phyloP scores from a whole-genome alignment of 92 coral and sea anemone species.

The Galaxea fascicularis region DNA sequence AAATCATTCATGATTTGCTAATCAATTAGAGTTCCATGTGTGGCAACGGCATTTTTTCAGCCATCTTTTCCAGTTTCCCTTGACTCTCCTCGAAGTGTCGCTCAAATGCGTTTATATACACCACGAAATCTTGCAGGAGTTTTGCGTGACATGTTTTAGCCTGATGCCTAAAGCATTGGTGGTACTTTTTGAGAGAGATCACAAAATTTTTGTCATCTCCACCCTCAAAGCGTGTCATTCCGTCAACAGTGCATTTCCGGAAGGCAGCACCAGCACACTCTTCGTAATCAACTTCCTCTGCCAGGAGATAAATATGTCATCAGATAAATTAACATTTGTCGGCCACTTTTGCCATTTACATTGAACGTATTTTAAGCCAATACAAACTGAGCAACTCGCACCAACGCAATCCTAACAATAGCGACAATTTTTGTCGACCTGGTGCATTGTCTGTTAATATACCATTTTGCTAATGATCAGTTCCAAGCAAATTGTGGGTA shows the following conservation, averaged over 20 bases:
- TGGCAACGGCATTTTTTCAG: not conserved
- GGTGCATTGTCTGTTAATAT: too few species aligned
- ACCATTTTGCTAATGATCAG: too few species aligned
- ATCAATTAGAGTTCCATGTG: too few species aligned
- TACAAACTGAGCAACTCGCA: too few species aligned
- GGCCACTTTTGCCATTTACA: too few species aligned
- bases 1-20: too few species aligned
- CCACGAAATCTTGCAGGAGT: not conserved
- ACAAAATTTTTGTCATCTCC: not conserved
- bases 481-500: too few species aligned
- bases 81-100: not conserved
- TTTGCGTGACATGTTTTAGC: not conserved
- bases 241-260: not conserved
- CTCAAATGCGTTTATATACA: not conserved
- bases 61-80: slow-evolving; percentile 1
- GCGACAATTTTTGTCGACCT: too few species aligned
- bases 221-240: not conserved
- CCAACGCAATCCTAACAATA: too few species aligned
- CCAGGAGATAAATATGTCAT: too few species aligned
- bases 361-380: too few species aligned
- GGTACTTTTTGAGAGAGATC: not conserved
- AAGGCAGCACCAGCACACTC: not conserved
- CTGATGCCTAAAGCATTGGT: not conserved
- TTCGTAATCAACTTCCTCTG: not conserved
- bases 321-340: too few species aligned